Evolutionary conservation across 1,140 invertebrate genomes (phyloP), one percentile per base, ranked within the genome.

Genomic region (Zophobas morio): DNA sequence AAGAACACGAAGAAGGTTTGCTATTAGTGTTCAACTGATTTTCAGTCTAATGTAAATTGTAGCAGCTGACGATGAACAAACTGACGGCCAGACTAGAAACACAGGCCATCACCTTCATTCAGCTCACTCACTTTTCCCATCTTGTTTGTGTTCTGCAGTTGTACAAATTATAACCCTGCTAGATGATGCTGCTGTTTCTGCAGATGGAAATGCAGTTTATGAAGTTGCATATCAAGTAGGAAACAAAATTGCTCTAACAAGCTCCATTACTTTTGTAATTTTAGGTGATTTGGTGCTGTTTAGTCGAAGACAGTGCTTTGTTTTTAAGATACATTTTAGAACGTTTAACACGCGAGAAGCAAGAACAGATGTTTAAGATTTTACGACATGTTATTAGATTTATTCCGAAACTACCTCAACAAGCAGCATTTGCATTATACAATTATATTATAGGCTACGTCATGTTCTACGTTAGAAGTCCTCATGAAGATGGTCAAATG

Each of bases 361-460:
- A 98, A 88, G 97, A 99, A 83, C 91, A 97, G 72, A 96, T 99
- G 93, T 95, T 99, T 83, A 98, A 98, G 87, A 90, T 96, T 6
- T 86, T 99, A 2, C 88, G 98, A 2, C 97, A 98, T 83, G 88
- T 99, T 0, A 95, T 99, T 32, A 90, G 97, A 74, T 98, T 97
- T 86, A 94, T 99, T 74, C 95, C 96, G 1, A 93, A 96, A 74
- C 86, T 99, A 42, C 98, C 98, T 0, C 96, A 98, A 79, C 98
- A 99, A 87, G 98, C 98, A 2, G 98, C 98, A 0, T 99, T 99
- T 87, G 95, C 96, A n/a, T 86, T 99, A 0, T 99, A 99, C 86
- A 99, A 99, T 89, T 99, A 99, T 81, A 94, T 99, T 78, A 99
- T 99, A 83, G 99, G 99, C 20, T 99, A 99, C 84, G 95, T 99